Evolutionary conservation across 2,797 vertebrate species (phyloP).

Genomic region (Muscicapa comitata): DNA sequence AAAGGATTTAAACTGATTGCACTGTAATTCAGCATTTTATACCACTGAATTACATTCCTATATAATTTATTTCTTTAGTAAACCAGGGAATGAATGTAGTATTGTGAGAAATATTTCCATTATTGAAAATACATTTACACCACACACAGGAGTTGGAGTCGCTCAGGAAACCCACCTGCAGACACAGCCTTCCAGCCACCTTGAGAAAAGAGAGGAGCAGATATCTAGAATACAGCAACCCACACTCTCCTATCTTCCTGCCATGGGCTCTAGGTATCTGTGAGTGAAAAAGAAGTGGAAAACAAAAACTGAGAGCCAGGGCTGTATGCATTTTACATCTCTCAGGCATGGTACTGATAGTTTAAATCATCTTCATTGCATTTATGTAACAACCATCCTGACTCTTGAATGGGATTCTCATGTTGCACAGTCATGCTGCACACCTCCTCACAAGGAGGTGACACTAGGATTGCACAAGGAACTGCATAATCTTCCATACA

Average conservation of each 20-base stretch:
- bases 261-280: neutral
- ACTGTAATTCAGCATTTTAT: neutral
- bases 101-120: neutral
- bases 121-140: neutral
- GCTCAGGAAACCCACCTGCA: neutral
- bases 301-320: neutral
- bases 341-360: neutral
- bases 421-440: neutral
- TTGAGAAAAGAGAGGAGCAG: neutral
- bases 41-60: neutral
- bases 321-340: neutral
- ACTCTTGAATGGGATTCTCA: neutral
- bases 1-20: neutral
- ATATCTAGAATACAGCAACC: neutral
- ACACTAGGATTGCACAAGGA: neutral
- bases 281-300: neutral
- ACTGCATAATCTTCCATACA: neutral
- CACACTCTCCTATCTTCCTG: neutral
- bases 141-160: rapidly evolving
- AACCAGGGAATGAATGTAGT: neutral
- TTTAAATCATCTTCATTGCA: neutral
- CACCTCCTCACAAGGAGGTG: neutral
- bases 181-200: neutral
- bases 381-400: neutral
- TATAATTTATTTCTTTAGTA: neutral